Base-by-base conservation (phyloP, 2,888 invertebrate species). In the Dioctria linearis region DNA sequence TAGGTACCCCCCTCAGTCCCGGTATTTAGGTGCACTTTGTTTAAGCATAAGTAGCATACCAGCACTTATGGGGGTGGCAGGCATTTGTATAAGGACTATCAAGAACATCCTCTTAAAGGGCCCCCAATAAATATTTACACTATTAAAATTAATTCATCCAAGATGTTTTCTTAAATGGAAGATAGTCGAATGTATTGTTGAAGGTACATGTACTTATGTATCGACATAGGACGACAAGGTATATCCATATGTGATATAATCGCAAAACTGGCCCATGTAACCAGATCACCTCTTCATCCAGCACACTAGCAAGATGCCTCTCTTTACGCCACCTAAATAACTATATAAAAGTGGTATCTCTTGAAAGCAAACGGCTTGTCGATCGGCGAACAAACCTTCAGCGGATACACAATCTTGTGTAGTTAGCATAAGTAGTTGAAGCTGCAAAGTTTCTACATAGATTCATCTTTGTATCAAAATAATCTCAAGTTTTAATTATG, bases 121-220 rank as follows among this genome's bases (percentile, higher is more conserved):
- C 61, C 25, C 25, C 65, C 75, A 71, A 75, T 75, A 75, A 75
- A 78, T 78, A 78, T 78, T 78, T 78, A 63, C 61, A 78, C 78
- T 51, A 78, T 78, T 78, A 63, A 63, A 78, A 78, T 78, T 78
- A 78, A 78, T 63, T 78, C 78, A 78, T 51, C 51, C 51, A 37
- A 65, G 40, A 63, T 78, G 65, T 65, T 25, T 25, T 25, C 63
- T 78, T 63, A 63, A 78, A 65, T 78, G 39, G 42, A 0, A n/a
- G 43, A 25, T 0, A 75, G 46, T 54, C 37, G n/a, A 49, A 46
- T 46, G 46, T 43, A 3, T 25, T 67, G 46, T 46, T 46, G 49
- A 9, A 6, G 8, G 67, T 25, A 25, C 25, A 25, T 25, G 2
- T 25, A 25, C 25, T 25, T 25, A 25, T 25, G 25, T 25, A 25